Evolutionary conservation across 2,113 vertebrate species (phyloP).

Genomic region (Vulpes ferrilata): DNA sequence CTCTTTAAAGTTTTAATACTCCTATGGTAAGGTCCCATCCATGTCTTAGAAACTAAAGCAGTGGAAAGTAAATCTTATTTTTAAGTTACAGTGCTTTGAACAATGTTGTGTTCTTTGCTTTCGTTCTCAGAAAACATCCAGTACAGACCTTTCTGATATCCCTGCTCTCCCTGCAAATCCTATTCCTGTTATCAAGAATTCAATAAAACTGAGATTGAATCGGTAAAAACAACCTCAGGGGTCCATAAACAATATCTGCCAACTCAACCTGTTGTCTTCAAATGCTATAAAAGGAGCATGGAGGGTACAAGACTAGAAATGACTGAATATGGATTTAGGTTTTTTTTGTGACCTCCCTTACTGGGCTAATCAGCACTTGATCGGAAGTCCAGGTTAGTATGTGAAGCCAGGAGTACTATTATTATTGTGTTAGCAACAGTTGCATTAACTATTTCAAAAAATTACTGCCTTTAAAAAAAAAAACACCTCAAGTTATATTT

Average conservation of each 20-base stretch:
- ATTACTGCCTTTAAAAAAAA: slow-evolving; percentile 88
- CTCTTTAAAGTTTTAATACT: background rate
- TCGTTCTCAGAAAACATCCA: slow-evolving; percentile 88
- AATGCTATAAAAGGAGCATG: slow-evolving; percentile 87
- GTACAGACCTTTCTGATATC: slow-evolving; percentile 92
- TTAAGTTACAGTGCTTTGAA: slow-evolving; percentile 60
- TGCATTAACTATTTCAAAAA: slow-evolving; percentile 89
- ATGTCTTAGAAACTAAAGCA: slow-evolving; percentile 49
- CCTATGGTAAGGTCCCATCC: background rate
- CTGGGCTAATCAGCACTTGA: slow-evolving; percentile 88
- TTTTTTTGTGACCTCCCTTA: slow-evolving; percentile 88
- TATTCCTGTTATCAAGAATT: slow-evolving; percentile 94
- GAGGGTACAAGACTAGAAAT: slow-evolving; percentile 87
- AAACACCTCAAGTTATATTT: slow-evolving; percentile 83
- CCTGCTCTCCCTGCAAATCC: slow-evolving; percentile 92
- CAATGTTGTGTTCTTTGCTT: slow-evolving; percentile 82
- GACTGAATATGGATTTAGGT: slow-evolving; percentile 86
- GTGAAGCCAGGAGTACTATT: slow-evolving; percentile 90
- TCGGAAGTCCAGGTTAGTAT: slow-evolving; percentile 91
- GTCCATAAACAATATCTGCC: slow-evolving; percentile 91
- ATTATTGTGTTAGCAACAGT: slow-evolving; percentile 92
- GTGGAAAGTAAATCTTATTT: slow-evolving; percentile 29
- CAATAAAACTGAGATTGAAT: slow-evolving; percentile 94
- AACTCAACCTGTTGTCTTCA: slow-evolving; percentile 91
- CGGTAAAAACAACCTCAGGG: slow-evolving; percentile 92